Evolutionary conservation across 2,113 vertebrate species (phyloP).

Genomic region (Neolamprologus fasciatus): DNA sequence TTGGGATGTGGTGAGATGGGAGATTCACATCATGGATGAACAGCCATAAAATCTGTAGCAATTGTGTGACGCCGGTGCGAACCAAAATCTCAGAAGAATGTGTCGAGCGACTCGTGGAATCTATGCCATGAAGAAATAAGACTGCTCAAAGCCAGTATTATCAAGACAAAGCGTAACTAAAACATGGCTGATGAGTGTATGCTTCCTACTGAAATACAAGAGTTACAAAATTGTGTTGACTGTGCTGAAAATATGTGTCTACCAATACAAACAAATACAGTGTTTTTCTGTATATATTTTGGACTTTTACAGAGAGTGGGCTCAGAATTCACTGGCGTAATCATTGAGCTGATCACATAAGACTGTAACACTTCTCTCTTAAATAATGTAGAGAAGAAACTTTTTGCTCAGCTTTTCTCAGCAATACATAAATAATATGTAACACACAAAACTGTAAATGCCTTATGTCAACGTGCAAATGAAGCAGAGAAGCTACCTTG

Average conservation of each 20-base stretch:
- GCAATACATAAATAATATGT: neutral
- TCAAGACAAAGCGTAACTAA: neutral
- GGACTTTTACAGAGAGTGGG: neutral
- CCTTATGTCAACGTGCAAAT: neutral
- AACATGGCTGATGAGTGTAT: neutral
- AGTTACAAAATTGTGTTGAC: neutral
- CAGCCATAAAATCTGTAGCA: neutral
- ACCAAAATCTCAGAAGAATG: neutral
- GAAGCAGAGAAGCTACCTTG: constrained; percentile 27
- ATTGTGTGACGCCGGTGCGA: neutral
- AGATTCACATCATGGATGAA: neutral
- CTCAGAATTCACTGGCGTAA: neutral
- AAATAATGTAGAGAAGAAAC: neutral
- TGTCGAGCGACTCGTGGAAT: neutral
- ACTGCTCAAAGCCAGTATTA: neutral
- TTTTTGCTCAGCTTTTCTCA: neutral
- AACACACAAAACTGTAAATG: neutral
- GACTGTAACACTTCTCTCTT: neutral
- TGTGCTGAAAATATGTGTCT: neutral
- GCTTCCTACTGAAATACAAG: neutral
- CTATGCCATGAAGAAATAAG: neutral
- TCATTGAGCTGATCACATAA: neutral
- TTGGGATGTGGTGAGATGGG: neutral
- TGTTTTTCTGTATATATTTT: neutral
- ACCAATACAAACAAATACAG: neutral